Base-by-base conservation (phyloP, 1,140 invertebrate genomes). In the Proales similis region DNA sequence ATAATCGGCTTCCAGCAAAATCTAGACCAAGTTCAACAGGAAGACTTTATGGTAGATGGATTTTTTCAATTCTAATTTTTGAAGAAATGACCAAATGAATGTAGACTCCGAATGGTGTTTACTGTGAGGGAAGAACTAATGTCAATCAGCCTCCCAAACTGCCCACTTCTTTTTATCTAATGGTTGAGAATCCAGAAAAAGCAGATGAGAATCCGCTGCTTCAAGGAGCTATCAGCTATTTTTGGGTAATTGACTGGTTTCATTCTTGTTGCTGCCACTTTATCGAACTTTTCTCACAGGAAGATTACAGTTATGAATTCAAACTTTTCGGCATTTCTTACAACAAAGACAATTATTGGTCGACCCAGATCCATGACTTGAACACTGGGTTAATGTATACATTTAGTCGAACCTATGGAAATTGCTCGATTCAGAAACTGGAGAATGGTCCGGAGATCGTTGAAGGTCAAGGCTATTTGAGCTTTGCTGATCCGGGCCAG, bases 41-140 rank as follows among this genome's bases (percentile, higher is more conserved):
- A 57, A 26, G 36, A 57, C 5, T 57, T 17, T 57, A 42, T 57
- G 22, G 51, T 57, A 57, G 45, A 6, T 2, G n/a, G n/a, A n/a
- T n/a, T n/a, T 26, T 39, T 22, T 39, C 12, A 30, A 19, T 48
- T 48, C 6, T 7, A 12, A 17, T 33, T 33, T 51, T 51, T 51
- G n/a, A n/a, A n/a, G n/a, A n/a, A n/a, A n/a, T n/a, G n/a, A 26
- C n/a, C 12, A 38, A 38, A 17, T 19, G 12, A 5, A 24, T 17
- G 0, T 38, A 57, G 51, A 57, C 51, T 32, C 51, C 51, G 19
- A 57, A 42, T 30, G 51, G 51, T 29, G 32, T 57, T n/a, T 57
- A 42, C 12, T 57, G 51, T 57, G 36, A 36, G 27, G 51, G 51
- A 24, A 20, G 51, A 43, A 39, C 14, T 42, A 57, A 20, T 26